These are phyloP conservation scores for Paralichthys olivaceus DNA, from an alignment of 2,113 vertebrate genomes.

Conservation along the genomic window DNA sequence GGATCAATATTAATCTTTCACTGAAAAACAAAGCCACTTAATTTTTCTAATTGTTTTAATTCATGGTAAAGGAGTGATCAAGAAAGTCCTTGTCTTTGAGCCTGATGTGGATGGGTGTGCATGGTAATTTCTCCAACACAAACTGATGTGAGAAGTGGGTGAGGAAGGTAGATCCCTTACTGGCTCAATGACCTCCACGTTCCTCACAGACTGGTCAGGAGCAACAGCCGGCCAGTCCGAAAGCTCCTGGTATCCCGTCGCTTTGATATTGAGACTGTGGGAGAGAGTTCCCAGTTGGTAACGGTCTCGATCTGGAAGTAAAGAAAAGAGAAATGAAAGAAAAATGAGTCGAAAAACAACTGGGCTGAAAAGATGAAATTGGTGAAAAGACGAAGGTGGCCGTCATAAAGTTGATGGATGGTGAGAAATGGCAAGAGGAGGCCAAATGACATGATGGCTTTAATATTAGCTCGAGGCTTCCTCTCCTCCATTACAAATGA, in stretches of 20 bases:
- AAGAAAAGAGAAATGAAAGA: conserved; percentile 9
- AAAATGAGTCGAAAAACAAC: neutral
- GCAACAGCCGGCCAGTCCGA: conserved; percentile 92
- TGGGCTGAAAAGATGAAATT: neutral
- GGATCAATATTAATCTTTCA: conserved; percentile 23
- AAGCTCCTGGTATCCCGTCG: conserved; percentile 93
- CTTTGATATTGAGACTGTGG: conserved; percentile 91
- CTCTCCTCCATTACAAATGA: conserved; percentile 78
- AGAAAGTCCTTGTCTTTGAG: neutral
- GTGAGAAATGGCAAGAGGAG: neutral
- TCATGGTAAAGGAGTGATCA: neutral
- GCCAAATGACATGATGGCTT: conserved; percentile 68
- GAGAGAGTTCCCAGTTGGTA: conserved; percentile 97
- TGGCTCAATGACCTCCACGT: conserved; percentile 90
- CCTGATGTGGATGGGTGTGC: neutral
- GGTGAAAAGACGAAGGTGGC: neutral
- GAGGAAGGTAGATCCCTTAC: conserved; percentile 71
- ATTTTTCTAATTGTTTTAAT: neutral
- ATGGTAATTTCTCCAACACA: neutral
- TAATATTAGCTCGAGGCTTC: conserved; percentile 84
- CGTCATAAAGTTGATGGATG: neutral
- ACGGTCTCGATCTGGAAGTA: conserved; percentile 90
- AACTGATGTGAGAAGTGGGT: neutral
- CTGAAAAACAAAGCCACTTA: conserved; percentile 13
- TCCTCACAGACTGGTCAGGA: conserved; percentile 93